Conservation (phyloP, 2,888 invertebrate species). For the Acanthopleura granulata region DNA sequence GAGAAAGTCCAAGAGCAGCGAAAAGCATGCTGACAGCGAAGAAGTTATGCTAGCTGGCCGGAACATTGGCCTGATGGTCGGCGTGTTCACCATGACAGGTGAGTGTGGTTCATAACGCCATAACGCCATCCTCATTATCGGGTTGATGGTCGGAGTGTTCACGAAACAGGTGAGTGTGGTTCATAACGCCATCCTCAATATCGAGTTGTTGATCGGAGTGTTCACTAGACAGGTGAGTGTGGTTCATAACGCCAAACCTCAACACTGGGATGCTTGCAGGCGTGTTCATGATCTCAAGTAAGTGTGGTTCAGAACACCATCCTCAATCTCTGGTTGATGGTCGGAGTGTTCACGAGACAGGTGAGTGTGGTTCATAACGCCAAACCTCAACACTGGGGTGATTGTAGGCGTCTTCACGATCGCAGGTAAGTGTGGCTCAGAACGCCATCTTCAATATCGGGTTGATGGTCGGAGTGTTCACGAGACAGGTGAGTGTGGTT, state of each 20-base stretch:
- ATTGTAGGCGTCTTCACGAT: constrained; percentile 99
- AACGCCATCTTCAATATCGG: constrained; percentile 87
- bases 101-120: constrained; percentile 35
- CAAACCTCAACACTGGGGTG: constrained; percentile 81
- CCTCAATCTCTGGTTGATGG: constrained; percentile 93
- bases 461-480: constrained; percentile 96
- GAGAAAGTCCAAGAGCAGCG: constrained; percentile 80
- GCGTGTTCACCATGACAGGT: constrained; percentile 99
- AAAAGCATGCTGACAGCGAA: constrained; percentile 75
- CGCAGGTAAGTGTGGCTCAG: constrained; percentile 80
- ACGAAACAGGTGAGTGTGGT: constrained; percentile 88
- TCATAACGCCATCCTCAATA: constrained; percentile 77
- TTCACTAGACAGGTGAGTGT: constrained; percentile 94
- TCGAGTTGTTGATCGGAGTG: constrained; percentile 94
- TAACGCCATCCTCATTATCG: constrained; percentile 90
- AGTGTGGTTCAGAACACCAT: constrained; percentile 76
- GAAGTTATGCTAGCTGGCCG: constrained; percentile 99
- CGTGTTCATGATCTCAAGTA: constrained; percentile 98
- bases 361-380: constrained; percentile 76
- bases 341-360: constrained; percentile 99
- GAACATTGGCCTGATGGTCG: constrained; percentile 95
- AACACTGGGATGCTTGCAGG: constrained; percentile 97
- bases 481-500: constrained; percentile 85
- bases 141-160: constrained; percentile 96
- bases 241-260: constrained; percentile 73